These are phyloP conservation scores for Falco berigora DNA, from an alignment of 2,797 vertebrate genomes.

Conservation along the genomic window DNA sequence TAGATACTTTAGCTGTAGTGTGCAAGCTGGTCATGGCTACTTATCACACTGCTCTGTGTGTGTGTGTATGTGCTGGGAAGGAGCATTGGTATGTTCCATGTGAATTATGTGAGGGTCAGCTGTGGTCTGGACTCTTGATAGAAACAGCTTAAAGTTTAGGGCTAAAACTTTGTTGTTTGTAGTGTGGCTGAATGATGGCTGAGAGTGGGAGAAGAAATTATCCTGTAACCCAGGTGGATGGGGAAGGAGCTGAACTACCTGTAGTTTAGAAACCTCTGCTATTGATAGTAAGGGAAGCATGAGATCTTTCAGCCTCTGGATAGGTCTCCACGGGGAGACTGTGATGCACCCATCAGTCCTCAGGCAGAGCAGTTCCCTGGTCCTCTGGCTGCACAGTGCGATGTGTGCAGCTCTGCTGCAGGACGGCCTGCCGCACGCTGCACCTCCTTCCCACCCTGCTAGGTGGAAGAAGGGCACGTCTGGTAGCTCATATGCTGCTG, in stretches of 20 bases:
- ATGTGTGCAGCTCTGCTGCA: not conserved
- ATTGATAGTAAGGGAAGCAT: not conserved
- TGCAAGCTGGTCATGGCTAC: not conserved
- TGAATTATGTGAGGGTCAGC: not conserved
- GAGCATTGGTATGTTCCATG: not conserved
- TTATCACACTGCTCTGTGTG: not conserved
- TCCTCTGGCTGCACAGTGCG: not conserved
- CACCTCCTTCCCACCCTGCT: not conserved
- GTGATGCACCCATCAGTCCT: not conserved
- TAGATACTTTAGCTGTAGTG: not conserved
- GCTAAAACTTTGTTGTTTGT: not conserved
- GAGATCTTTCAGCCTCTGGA: not conserved
- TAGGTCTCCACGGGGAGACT: not conserved
- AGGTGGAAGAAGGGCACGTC: not conserved
- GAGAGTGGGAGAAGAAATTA: not conserved
- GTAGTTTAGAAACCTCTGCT: not conserved
- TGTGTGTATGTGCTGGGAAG: not conserved
- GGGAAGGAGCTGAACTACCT: not conserved
- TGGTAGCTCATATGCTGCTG: not conserved
- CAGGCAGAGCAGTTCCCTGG: not conserved
- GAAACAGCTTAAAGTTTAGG: not conserved
- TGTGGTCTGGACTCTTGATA: not conserved
- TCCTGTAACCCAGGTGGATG: not conserved
- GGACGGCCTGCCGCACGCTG: fast-evolving
- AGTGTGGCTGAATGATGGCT: not conserved